Conservation (phyloP, 2,113 vertebrate species). For the Pipa parva region DNA sequence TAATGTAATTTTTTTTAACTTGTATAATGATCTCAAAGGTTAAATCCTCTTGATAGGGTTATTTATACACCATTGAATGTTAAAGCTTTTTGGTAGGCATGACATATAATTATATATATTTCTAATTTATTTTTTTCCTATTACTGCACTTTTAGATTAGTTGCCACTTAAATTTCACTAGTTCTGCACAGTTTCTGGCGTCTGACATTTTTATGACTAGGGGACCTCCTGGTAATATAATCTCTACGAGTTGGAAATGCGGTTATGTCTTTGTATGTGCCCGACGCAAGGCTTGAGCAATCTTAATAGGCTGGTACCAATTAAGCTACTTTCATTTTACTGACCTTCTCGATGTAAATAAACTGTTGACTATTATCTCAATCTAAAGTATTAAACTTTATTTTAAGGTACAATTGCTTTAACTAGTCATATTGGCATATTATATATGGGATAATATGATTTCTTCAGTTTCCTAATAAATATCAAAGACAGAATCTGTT, state of each 20-base stretch:
- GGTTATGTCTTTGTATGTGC: background rate
- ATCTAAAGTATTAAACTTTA: background rate
- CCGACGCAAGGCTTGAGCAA: background rate
- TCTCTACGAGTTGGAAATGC: background rate
- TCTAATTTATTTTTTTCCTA: too few relatives aligned
- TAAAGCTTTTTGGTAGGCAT: background rate
- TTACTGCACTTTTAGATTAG: background rate
- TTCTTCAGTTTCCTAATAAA: too few relatives aligned
- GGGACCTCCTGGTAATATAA: background rate
- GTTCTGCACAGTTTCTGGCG: background rate
- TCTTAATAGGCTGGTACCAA: background rate
- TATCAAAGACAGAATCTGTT: too few relatives aligned
- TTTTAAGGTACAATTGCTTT: background rate
- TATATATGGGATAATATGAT: too few relatives aligned
- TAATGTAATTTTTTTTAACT: too few relatives aligned
- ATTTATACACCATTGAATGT: too few relatives aligned
- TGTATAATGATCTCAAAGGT: too few relatives aligned
- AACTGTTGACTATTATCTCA: background rate
- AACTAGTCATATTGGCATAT: too few relatives aligned
- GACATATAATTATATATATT: too few relatives aligned
- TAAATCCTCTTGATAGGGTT: too few relatives aligned
- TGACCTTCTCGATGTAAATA: background rate
- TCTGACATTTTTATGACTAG: conserved; percentile 1
- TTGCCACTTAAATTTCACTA: background rate
- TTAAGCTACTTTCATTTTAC: background rate